Conservation (phyloP, 2,113 vertebrate genomes). For the Oplegnathus fasciatus region DNA sequence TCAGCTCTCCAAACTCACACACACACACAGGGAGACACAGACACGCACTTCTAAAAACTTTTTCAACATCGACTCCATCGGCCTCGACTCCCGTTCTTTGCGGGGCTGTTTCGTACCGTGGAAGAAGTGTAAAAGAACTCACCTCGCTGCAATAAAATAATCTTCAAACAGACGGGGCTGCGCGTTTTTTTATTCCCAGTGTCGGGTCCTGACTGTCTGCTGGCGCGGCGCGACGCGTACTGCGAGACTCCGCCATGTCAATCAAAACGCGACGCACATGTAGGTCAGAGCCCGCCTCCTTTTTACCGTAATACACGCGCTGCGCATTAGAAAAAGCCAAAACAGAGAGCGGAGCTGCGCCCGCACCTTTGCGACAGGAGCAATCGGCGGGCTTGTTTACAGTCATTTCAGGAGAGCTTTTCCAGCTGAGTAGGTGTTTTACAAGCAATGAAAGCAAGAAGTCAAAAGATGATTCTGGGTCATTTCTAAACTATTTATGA, state of each 20-base stretch:
- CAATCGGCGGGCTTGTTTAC: neutral
- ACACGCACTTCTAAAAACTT: constrained; percentile 79
- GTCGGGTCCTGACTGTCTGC: constrained; percentile 80
- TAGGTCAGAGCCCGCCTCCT: constrained; percentile 71
- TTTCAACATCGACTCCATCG: constrained; percentile 48
- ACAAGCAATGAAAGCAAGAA: neutral
- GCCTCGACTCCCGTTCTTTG: neutral
- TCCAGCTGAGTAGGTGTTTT: neutral
- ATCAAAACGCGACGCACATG: constrained; percentile 83
- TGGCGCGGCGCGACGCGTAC: constrained; percentile 79
- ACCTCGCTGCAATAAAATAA: constrained; percentile 84
- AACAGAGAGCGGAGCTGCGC: neutral
- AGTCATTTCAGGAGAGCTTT: neutral
- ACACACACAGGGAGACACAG: neutral
- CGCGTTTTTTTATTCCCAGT: constrained; percentile 81
- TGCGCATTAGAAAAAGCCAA: constrained; percentile 30
- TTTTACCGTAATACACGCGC: constrained; percentile 70
- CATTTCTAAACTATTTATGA: neutral
- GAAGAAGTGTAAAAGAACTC: constrained; percentile 67
- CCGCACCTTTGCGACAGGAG: neutral
- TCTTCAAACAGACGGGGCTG: constrained; percentile 77
- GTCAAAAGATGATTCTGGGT: neutral
- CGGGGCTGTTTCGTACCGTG: neutral
- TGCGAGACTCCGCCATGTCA: constrained; percentile 84
- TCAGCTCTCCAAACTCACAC: constrained; percentile 68